A percentile compares a stretch with the other conserved stretches of the same genome.
Evolutionary conservation across 2,113 vertebrate species (phyloP).

Genomic region (Vireo altiloquus): DNA sequence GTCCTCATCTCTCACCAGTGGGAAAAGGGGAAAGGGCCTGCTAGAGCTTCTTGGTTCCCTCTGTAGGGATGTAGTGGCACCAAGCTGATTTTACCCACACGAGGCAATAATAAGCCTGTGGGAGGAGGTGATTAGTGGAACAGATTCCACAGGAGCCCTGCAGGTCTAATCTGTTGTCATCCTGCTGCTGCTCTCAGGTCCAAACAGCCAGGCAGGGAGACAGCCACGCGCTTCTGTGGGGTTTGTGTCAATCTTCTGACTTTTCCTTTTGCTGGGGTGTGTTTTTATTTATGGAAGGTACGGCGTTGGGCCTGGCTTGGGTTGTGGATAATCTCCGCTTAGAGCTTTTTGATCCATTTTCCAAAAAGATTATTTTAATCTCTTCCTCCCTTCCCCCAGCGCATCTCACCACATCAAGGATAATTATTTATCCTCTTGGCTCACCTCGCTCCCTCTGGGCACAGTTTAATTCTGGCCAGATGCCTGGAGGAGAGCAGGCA

Average conservation of each 20-base stretch:
- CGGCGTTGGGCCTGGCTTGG: background rate
- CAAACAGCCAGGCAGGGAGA: background rate
- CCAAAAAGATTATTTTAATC: conserved; percentile 62
- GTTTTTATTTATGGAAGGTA: conserved; percentile 25
- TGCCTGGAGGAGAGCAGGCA: background rate
- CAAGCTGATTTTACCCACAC: background rate
- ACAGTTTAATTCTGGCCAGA: background rate
- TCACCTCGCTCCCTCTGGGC: background rate
- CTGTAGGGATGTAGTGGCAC: background rate
- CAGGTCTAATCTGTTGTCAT: conserved; percentile 13
- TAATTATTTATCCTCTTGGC: conserved; percentile 22
- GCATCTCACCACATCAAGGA: background rate
- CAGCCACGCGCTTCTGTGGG: background rate
- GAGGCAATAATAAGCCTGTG: background rate
- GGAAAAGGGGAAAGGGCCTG: background rate
- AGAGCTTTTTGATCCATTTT: conserved; percentile 59
- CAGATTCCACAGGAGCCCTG: background rate
- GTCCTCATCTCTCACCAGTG: background rate
- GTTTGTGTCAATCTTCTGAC: conserved; percentile 22
- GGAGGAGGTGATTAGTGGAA: background rate
- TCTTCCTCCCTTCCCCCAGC: background rate
- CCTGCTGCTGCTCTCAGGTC: background rate
- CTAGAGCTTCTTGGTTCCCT: background rate
- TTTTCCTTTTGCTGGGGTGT: background rate
- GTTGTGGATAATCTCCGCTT: conserved; percentile 47